phyloP scores from a whole-genome alignment of 2,797 vertebrate species.

The Chelon labrosus region DNA sequence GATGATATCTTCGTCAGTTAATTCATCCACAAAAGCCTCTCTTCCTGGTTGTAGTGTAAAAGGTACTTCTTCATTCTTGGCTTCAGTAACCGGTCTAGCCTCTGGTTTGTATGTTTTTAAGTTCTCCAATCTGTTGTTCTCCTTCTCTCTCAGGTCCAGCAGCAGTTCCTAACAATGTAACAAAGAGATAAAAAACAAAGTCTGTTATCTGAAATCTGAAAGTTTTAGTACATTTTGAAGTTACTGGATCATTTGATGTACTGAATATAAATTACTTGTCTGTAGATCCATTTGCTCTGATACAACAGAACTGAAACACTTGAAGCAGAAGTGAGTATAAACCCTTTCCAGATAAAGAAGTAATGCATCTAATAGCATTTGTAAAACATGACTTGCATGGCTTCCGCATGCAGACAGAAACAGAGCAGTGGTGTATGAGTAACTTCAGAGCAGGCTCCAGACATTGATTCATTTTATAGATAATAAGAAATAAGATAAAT shows the following conservation, averaged over 20 bases:
- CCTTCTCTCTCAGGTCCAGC: constrained; percentile 64
- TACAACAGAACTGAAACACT: not conserved
- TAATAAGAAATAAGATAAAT: no score
- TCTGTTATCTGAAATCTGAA: no score
- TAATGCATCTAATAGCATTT: not conserved
- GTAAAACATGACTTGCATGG: no score
- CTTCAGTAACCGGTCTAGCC: constrained; percentile 19
- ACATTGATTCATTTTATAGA: not conserved
- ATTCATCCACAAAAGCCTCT: constrained; percentile 36
- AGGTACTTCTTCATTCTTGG: constrained; percentile 33
- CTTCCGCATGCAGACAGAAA: no score
- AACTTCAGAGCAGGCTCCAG: no score
- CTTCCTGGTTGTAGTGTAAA: constrained; percentile 6
- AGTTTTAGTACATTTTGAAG: not conserved
- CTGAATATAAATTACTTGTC: not conserved
- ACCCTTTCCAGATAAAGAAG: not conserved
- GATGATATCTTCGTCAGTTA: constrained; percentile 24
- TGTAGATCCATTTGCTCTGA: not conserved
- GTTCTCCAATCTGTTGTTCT: constrained; percentile 59
- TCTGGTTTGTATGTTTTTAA: constrained; percentile 48
- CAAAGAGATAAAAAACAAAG: not conserved
- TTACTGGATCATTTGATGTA: not conserved
- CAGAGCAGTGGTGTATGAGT: no score
- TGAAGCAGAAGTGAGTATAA: not conserved
- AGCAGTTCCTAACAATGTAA: constrained; percentile 73